These are phyloP conservation scores for Phalera bucephala DNA, from an alignment of 2,888 invertebrate genomes.

Conservation along the genomic window DNA sequence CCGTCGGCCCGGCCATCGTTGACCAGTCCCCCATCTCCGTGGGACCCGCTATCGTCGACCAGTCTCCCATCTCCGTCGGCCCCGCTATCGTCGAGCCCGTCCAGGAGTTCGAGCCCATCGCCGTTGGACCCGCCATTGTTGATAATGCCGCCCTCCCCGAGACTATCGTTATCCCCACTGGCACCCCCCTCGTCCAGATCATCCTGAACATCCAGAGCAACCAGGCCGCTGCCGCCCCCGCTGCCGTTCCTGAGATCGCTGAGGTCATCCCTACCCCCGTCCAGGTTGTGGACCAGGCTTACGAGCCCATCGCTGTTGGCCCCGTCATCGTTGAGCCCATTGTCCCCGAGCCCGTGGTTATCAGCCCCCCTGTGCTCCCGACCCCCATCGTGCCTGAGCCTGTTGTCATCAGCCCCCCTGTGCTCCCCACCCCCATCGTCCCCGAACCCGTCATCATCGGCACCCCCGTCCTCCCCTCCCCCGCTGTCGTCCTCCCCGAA, in stretches of 20 bases:
- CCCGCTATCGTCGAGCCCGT: conserved; percentile 8
- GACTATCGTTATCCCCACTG: conserved; percentile 11
- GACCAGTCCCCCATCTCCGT: conserved; percentile 3
- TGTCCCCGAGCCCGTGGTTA: conserved; percentile 18
- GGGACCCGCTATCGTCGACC: conserved; percentile 16
- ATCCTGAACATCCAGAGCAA: conserved; percentile 41
- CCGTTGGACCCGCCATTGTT: conserved; percentile 17
- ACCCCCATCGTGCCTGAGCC: conserved; percentile 3
- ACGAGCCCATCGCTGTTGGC: conserved; percentile 6
- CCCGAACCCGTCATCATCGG: conserved; percentile 16
- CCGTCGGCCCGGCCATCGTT: conserved; percentile 12
- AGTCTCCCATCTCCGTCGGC: conserved; percentile 11
- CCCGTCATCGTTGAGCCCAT: conserved; percentile 14
- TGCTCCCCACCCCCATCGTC: conserved; percentile 9
- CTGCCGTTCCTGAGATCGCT: conserved; percentile 16
- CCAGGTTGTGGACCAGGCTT: conserved; percentile 11
- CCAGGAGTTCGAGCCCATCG: conserved; percentile 5
- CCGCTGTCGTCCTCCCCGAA: conserved; percentile 24
- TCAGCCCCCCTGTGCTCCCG: conserved; percentile 4
- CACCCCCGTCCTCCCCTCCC: conserved; percentile 14
- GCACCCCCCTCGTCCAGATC: conserved; percentile 40
- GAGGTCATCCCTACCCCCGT: conserved; percentile 14
- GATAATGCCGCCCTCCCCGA: conserved; percentile 10
- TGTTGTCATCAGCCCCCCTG: conserved; percentile 8
- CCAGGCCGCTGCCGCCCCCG: conserved; percentile 10